phyloP scores from a whole-genome alignment of 92 coral and sea anemone genomes.

The Nematostella vectensis region DNA sequence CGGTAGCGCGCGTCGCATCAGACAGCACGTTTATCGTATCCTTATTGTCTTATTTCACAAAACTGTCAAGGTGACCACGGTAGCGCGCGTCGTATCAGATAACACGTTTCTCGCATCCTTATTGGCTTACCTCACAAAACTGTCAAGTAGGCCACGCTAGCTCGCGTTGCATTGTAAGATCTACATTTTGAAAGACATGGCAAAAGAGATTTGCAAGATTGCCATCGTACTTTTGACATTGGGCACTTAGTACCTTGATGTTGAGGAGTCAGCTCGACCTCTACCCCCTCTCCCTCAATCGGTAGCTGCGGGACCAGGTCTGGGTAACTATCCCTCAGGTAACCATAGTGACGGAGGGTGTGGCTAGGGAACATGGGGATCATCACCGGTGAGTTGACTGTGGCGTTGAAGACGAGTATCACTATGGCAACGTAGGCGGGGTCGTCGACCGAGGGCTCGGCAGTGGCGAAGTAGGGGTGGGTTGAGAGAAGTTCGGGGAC shows the following conservation, averaged over 20 bases:
- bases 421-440: constrained; percentile 93
- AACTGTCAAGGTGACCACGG: too few species aligned
- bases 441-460: constrained; percentile 96
- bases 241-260: constrained; percentile 16
- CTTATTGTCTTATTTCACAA: too few species aligned
- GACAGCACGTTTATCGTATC: too few species aligned
- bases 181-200: too few species aligned
- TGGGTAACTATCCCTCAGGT: constrained; percentile 89
- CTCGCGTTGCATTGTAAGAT: too few species aligned
- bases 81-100: too few species aligned
- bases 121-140: too few species aligned
- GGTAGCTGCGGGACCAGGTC: constrained; percentile 75
- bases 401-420: constrained; percentile 89
- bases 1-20: too few species aligned
- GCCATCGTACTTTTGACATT: too few species aligned
- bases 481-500: constrained; percentile 96
- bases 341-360: constrained; percentile 82
- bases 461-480: constrained; percentile 91
- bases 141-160: too few species aligned
- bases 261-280: constrained; percentile 5
- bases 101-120: too few species aligned
- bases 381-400: constrained; percentile 81
- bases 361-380: constrained; percentile 85
- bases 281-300: constrained; percentile 31
- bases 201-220: too few species aligned